Evolutionary conservation across 2,797 vertebrate genomes (phyloP), one percentile per base, ranked within the genome.

Genomic region (Intellagama lesueurii): DNA sequence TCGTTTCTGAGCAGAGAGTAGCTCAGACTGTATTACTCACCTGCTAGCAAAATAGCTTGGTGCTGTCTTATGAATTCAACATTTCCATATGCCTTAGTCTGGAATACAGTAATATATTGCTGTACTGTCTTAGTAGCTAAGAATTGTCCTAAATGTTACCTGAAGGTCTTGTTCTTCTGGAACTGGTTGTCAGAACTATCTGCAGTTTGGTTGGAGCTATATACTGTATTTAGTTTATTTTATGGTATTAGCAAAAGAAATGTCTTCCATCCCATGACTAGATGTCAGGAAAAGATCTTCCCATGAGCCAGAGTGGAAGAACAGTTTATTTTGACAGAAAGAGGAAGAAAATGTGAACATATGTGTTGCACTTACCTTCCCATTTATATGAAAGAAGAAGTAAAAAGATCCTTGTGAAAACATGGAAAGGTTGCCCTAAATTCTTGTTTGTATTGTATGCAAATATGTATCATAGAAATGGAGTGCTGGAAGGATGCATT

Each of bases 121-220:
- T 70, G 6, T 49, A 35, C 49, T 56, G 16, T 7, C 69, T 44
- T 73, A 44, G 28, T 76, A 40, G 56, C 28, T 70, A 70, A 80
- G n/a, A 70, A 76, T 88, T 19, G 7, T 7, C 16, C 79, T 32
- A 16, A 69, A 70, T 9, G 1, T 73, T 85, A 56, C 77, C 56
- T 76, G 44, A 52, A 69, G 73, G 14, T 32, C 24, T 81, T 32
- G 8, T 81, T 81, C 72, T 86, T 89, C 60, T 76, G 56, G 76
- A 86, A 28, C 47, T 35, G 32, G 12, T 35, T 68, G 44, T 60
- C 32, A 72, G 2, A 81, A 17, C 47, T 60, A 68, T 81, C 64
- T 81, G 83, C 64, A 69, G 30, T 73, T 35, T 35, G n/a, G 6
- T 73, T 8, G 19, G 32, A 70, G 49, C 44, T 68, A 68, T 12